phyloP scores from a whole-genome alignment of 2,797 vertebrate species.

The Phoebastria nigripes region DNA sequence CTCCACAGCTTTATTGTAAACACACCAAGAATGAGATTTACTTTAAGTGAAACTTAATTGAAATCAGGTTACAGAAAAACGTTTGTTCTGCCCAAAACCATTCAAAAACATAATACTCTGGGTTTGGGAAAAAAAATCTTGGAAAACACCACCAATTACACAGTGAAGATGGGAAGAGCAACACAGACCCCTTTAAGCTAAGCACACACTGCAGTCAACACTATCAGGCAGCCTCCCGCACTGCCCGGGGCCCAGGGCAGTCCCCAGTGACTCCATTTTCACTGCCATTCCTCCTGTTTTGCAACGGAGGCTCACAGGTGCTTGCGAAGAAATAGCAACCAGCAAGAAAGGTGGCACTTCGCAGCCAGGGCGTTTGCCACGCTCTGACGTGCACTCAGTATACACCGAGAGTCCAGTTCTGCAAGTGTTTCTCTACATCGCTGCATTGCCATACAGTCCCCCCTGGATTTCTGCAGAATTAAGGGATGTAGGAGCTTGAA shows the following conservation, averaged over 20 bases:
- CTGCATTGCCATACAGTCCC: not conserved
- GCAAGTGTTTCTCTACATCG: fast-evolving
- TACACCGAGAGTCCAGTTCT: fast-evolving
- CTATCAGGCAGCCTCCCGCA: not conserved
- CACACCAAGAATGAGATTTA: not conserved
- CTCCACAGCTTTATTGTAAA: not conserved
- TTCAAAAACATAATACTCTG: not conserved
- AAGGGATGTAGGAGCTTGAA: not conserved
- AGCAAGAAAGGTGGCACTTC: fast-evolving
- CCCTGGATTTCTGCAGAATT: not conserved
- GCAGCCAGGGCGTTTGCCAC: fast-evolving
- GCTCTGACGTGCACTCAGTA: not conserved
- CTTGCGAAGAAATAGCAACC: not conserved
- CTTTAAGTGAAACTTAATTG: not conserved
- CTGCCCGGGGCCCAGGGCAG: not conserved
- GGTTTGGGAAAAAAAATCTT: not conserved
- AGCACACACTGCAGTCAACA: not conserved
- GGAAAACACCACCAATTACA: not conserved
- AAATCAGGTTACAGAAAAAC: not conserved
- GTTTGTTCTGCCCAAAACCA: not conserved
- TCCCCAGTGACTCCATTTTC: not conserved
- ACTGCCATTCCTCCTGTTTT: not conserved
- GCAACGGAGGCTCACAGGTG: not conserved
- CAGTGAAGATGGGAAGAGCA: not conserved
- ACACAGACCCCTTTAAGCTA: not conserved